Percentiles rank a stretch among this genome's conserved stretches.
Evolutionary conservation across 2,113 vertebrate genomes (phyloP).

Genomic region (Pterocles gutturalis): DNA sequence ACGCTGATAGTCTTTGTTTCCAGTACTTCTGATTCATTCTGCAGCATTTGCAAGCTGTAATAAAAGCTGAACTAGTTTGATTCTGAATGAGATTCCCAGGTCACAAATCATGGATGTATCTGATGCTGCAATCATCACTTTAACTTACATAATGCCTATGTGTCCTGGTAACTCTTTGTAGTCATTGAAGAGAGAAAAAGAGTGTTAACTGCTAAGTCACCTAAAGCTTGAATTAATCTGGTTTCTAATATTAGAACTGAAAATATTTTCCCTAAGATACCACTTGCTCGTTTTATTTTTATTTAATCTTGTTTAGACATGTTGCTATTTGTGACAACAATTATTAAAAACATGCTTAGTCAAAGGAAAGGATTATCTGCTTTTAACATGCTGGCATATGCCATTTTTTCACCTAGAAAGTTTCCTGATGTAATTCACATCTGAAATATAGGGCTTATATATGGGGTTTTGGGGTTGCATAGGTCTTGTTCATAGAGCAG

Average conservation of each 20-base stretch:
- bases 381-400: not conserved
- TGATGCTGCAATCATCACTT: not conserved
- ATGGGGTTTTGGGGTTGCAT: rapidly evolving
- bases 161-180: not conserved
- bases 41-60: not conserved
- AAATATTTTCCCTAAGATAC: not conserved
- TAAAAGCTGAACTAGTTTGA: not conserved
- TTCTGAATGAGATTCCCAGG: not conserved
- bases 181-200: not conserved
- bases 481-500: not conserved
- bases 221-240: not conserved
- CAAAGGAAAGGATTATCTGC: not conserved
- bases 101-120: not conserved
- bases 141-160: not conserved
- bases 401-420: not conserved
- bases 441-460: not conserved
- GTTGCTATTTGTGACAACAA: not conserved
- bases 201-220: not conserved
- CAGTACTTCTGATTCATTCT: not conserved
- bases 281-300: too few species aligned
- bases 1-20: not conserved
- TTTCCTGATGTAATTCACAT: not conserved
- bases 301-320: not conserved
- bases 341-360: not conserved
- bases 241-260: not conserved